Conservation (phyloP, 1,140 invertebrate species). For the Drosophila biarmipes region DNA sequence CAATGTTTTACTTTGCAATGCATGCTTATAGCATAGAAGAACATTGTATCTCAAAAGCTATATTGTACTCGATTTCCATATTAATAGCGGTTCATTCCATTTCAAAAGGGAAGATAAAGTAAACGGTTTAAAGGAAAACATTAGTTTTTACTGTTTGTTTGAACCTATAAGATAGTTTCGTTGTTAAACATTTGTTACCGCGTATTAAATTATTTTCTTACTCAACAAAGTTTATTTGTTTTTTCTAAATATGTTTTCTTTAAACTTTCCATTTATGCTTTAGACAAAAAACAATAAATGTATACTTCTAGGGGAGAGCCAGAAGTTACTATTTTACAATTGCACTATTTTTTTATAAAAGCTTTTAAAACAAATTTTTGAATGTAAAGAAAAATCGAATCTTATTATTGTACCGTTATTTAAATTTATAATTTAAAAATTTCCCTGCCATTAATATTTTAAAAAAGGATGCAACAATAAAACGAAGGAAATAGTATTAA, state of each 20-base stretch:
- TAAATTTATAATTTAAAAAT: conserved; percentile 6
- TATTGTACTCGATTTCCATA: neutral
- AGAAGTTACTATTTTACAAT: conserved; percentile 29
- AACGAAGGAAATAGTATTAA: conserved; percentile 2
- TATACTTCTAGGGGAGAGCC: neutral
- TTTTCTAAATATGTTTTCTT: neutral
- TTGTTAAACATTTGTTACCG: conserved; percentile 37
- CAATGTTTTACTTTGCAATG: conserved; percentile 47
- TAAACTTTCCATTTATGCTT: neutral
- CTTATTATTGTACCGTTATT: conserved; percentile 38
- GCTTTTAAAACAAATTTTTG: conserved; percentile 29
- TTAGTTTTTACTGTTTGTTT: conserved; percentile 4
- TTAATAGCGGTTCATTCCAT: neutral
- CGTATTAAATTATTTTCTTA: conserved; percentile 4
- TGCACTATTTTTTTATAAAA: conserved; percentile 12
- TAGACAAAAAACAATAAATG: neutral
- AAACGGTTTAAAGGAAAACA: neutral
- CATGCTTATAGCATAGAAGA: conserved; percentile 11
- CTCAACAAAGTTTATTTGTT: neutral
- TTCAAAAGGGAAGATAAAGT: neutral
- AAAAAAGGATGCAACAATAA: neutral
- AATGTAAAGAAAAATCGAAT: conserved; percentile 8
- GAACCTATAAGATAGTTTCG: conserved; percentile 2
- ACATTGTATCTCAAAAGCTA: conserved; percentile 7
- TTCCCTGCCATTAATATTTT: neutral